phyloP scores from a whole-genome alignment of 23 tunicate genomes.

The Diplosoma virens region DNA sequence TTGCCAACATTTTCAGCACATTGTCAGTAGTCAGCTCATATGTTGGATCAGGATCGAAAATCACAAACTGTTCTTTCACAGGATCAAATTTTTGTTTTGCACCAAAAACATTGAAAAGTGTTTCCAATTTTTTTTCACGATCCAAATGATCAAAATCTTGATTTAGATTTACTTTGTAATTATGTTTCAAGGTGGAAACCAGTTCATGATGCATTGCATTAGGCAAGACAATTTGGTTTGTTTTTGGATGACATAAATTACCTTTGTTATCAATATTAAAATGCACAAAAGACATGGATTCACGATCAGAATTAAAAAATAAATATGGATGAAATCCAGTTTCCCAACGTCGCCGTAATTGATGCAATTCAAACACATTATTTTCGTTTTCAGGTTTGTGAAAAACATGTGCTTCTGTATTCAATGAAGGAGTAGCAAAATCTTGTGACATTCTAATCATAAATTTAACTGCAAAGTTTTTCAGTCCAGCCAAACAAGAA shows the following conservation, averaged over 20 bases:
- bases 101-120: slow-evolving; percentile 39
- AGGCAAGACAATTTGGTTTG: background rate
- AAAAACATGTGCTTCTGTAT: background rate
- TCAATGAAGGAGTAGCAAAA: slow-evolving; percentile 54
- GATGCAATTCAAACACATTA: slow-evolving; percentile 47
- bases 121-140: slow-evolving; percentile 20
- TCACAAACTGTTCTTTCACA: no score
- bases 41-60: slow-evolving; percentile 67
- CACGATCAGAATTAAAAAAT: slow-evolving; percentile 62
- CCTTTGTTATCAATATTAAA: slow-evolving; percentile 38
- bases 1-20: slow-evolving; percentile 63
- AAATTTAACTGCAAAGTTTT: slow-evolving; percentile 41
- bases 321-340: slow-evolving; percentile 50
- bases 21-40: slow-evolving; percentile 84
- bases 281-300: slow-evolving; percentile 54
- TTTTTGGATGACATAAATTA: slow-evolving; percentile 18
- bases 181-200: slow-evolving; percentile 14
- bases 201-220: background rate
- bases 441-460: slow-evolving; percentile 68
- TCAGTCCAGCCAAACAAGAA: slow-evolving; percentile 13
- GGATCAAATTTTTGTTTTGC: background rate
- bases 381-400: background rate
- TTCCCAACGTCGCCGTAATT: slow-evolving; percentile 60
- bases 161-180: slow-evolving; percentile 11
- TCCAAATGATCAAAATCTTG: slow-evolving; percentile 36